Conservation (phyloP, 2,888 invertebrate species). For the Agonum fuliginosum region DNA sequence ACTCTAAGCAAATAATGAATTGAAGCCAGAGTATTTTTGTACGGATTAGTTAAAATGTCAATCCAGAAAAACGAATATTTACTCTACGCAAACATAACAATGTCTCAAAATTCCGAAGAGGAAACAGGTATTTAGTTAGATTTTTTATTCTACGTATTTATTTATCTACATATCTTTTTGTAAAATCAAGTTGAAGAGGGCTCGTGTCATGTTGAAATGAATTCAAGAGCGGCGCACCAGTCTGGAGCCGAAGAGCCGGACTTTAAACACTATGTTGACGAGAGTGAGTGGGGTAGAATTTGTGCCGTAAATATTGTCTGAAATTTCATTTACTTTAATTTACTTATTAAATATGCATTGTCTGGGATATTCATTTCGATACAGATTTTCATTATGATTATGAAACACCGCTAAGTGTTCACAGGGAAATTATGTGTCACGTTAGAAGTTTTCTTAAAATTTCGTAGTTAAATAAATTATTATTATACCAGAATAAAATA, state of each 20-base stretch:
- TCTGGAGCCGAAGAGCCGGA: slow-evolving; percentile 37
- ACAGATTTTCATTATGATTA: no score
- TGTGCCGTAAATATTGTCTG: no score
- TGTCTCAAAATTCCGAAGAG: slow-evolving; percentile 18
- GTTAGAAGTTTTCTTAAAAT: no score
- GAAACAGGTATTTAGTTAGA: slow-evolving; percentile 27
- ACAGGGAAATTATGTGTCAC: no score
- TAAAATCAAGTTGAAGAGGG: slow-evolving; percentile 50
- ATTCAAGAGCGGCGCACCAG: slow-evolving; percentile 30
- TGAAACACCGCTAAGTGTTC: no score
- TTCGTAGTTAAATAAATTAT: no score
- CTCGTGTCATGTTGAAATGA: slow-evolving; percentile 31
- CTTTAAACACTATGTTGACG: no score
- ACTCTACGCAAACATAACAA: slow-evolving; percentile 23
- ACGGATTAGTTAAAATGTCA: slow-evolving; percentile 25
- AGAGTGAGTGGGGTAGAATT: no score
- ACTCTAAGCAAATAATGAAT: slow-evolving; percentile 57
- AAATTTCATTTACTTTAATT: no score
- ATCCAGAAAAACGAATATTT: slow-evolving; percentile 19
- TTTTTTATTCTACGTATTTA: slow-evolving; percentile 29
- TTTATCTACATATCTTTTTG: slow-evolving; percentile 50
- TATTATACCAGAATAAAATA: no score
- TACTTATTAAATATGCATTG: no score
- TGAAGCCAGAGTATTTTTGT: slow-evolving; percentile 22
- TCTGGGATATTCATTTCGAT: no score